Evolutionary conservation across 1,140 invertebrate species (phyloP), one percentile per base, ranked within the genome.

Genomic region (Leptestheria dahalacensis): DNA sequence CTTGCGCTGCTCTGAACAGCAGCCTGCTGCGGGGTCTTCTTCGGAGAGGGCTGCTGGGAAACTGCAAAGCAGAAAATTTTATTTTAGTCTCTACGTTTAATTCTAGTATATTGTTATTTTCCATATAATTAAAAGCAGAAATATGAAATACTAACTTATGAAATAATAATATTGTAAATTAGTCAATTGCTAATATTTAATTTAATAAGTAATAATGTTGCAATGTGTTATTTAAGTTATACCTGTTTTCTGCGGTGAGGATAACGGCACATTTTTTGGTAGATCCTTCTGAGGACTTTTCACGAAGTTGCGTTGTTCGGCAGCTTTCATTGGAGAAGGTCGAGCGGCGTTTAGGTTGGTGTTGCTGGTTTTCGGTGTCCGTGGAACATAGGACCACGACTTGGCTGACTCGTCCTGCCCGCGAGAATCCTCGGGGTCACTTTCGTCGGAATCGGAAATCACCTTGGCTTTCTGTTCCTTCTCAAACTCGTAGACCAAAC

Each of bases 401-500:
- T 60, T 52, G 1, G 48, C 58, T 1, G 48, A 21, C 51, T 60
- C 58, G 28, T 60, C 58, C 33, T 29, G 20, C 6, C n/a, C n/a
- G n/a, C n/a, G n/a, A n/a, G 25, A 10, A 10, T 56, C 53, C 33
- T 56, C 53, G 1, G 26, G 18, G 24, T 56, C 26, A n/a, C 24
- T 41, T 20, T 20, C 33, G 6, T 41, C 33, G 15, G 6, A 9
- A 15, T 41, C 11, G 53, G 23, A 56, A 15, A 51, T 24, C 41
- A 51, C 48, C 10, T 60, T 49, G 11, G 49, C 28, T 33, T 60
- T 49, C 25, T 59, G 47, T 23, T 60, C 58, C 25, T 60, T 60
- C 20, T 60, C 58, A n/a, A 60, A 60, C 51, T 60, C 49, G 49
- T 60, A 60, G 3, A 60, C 51, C 2, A 60, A 23, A 60, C 58